These are phyloP conservation scores for Pelvicachromis taeniatus DNA, from an alignment of 2,113 vertebrate species.

Conservation along the genomic window DNA sequence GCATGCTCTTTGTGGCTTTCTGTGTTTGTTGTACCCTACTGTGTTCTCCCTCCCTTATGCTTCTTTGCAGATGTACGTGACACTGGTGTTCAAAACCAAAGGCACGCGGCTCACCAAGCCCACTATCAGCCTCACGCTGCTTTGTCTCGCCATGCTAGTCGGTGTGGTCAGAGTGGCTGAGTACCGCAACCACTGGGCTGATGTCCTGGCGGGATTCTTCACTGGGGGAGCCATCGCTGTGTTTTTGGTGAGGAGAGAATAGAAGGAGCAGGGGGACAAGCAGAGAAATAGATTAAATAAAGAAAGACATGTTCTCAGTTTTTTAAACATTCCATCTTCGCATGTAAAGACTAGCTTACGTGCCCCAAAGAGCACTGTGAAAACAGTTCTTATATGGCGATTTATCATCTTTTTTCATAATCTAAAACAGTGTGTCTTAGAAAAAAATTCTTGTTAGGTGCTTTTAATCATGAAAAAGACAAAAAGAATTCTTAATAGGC, in stretches of 20 bases:
- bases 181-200: slow-evolving; percentile 89
- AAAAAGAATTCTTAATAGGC: not conserved
- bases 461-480: not conserved
- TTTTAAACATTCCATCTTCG: not conserved
- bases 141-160: slow-evolving; percentile 83
- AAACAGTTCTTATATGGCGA: not conserved
- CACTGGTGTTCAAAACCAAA: slow-evolving; percentile 82
- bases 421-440: not conserved
- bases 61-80: slow-evolving; percentile 85
- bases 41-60: not conserved
- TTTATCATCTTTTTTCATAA: not conserved
- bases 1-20: not conserved
- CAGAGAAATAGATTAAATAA: not conserved
- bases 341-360: not conserved
- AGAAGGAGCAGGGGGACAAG: not conserved
- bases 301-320: not conserved
- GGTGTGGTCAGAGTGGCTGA: slow-evolving; percentile 85
- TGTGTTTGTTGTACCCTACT: not conserved
- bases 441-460: not conserved
- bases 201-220: slow-evolving; percentile 85
- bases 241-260: slow-evolving; percentile 80
- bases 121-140: slow-evolving; percentile 81
- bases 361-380: not conserved
- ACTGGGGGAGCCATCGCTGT: slow-evolving; percentile 82
- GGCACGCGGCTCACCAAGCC: slow-evolving; percentile 88